phyloP scores from a whole-genome alignment of 2,797 vertebrate species.

The Coreius guichenoti region DNA sequence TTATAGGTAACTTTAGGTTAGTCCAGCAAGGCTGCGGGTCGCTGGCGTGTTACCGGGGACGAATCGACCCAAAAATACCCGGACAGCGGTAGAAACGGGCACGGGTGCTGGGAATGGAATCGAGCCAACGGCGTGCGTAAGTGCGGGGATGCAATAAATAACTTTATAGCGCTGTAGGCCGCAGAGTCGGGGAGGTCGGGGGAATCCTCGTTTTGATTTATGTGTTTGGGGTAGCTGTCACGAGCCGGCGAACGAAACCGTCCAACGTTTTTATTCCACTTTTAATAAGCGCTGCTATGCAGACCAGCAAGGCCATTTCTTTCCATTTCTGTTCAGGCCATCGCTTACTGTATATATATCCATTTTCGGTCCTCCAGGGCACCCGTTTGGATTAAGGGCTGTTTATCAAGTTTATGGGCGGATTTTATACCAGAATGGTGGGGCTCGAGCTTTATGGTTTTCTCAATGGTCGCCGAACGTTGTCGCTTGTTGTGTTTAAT shows the following conservation, averaged over 20 bases:
- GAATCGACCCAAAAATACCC: slow-evolving; percentile 65
- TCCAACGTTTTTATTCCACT: slow-evolving; percentile 82
- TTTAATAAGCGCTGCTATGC: slow-evolving; percentile 78
- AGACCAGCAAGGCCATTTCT: slow-evolving; percentile 67
- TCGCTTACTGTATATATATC: slow-evolving; percentile 61
- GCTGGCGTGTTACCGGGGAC: slow-evolving; percentile 64
- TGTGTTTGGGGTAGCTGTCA: slow-evolving; percentile 84
- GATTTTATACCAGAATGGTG: slow-evolving; percentile 63
- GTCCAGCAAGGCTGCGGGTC: slow-evolving; percentile 73
- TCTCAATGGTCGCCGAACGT: slow-evolving; percentile 38
- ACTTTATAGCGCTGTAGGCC: slow-evolving; percentile 76
- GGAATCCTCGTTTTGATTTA: slow-evolving; percentile 82
- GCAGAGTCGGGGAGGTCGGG: slow-evolving; percentile 75
- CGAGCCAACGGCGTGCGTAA: slow-evolving; percentile 75
- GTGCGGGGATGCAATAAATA: slow-evolving; percentile 76
- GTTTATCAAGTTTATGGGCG: slow-evolving; percentile 54
- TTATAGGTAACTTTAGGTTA: slow-evolving; percentile 78
- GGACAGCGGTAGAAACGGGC: slow-evolving; percentile 65
- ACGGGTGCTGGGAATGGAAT: slow-evolving; percentile 71
- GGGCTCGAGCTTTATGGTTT: slow-evolving; percentile 63
- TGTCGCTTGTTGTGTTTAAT: slow-evolving; percentile 37
- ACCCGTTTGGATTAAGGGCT: slow-evolving; percentile 57
- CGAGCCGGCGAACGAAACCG: slow-evolving; percentile 73
- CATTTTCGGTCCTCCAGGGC: slow-evolving; percentile 57
- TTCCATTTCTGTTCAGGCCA: slow-evolving; percentile 62